phyloP scores from a whole-genome alignment of 2,113 vertebrate species.

The Phoxinus phoxinus region DNA sequence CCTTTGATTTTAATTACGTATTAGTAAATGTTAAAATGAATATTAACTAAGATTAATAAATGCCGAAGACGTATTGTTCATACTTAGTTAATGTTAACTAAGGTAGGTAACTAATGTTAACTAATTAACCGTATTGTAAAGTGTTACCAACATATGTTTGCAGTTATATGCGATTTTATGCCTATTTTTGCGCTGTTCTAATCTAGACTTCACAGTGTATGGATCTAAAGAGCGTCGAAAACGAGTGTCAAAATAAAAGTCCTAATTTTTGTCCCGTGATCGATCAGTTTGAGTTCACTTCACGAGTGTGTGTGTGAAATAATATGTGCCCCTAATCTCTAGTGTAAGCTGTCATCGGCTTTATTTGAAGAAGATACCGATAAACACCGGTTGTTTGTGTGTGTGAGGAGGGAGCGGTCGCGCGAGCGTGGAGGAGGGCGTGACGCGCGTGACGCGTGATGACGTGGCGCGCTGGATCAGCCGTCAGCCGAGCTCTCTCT shows the following conservation, averaged over 20 bases:
- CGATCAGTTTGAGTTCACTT: neutral
- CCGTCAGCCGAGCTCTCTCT: constrained; percentile 45
- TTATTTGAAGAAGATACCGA: neutral
- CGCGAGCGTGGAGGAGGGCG: constrained; percentile 36
- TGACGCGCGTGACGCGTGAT: constrained; percentile 48
- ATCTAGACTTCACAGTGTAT: too few species aligned
- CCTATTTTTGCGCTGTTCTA: too few species aligned
- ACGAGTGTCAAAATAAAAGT: constrained; percentile 28
- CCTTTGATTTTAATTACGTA: too few species aligned
- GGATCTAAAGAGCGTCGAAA: neutral
- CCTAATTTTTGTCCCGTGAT: neutral
- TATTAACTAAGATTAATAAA: too few species aligned
- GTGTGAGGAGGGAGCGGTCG: constrained; percentile 46
- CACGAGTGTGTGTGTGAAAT: too few species aligned
- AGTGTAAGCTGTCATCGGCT: neutral
- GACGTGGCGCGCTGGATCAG: constrained; percentile 51
- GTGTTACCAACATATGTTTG: too few species aligned
- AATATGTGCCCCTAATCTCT: too few species aligned
- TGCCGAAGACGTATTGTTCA: too few species aligned
- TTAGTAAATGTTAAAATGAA: too few species aligned
- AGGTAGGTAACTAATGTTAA: too few species aligned
- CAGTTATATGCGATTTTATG: neutral
- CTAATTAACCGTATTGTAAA: too few species aligned
- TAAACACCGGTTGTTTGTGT: neutral
- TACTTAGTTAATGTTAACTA: too few species aligned